phyloP scores from a whole-genome alignment of 2,113 vertebrate species.

The Serilophus lunatus region DNA sequence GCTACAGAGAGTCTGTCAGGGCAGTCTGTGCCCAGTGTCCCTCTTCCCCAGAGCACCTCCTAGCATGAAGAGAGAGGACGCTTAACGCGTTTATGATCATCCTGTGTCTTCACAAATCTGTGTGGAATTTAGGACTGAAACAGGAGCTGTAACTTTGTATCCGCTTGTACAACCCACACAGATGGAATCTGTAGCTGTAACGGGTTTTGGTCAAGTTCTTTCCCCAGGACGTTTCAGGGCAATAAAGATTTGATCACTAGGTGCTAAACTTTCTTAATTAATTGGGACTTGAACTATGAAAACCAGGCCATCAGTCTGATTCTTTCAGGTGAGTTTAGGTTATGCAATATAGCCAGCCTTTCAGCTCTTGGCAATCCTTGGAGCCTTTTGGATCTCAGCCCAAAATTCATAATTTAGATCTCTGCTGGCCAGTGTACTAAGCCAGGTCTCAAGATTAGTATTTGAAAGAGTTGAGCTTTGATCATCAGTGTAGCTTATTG shows the following conservation, averaged over 20 bases:
- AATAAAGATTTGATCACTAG: background rate
- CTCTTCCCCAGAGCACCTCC: background rate
- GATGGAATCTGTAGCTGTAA: background rate
- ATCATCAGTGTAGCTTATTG: background rate
- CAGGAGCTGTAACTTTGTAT: background rate
- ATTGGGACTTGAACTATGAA: background rate
- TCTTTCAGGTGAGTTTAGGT: background rate
- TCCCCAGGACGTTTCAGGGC: background rate
- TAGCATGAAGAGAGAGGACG: background rate
- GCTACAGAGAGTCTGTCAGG: background rate
- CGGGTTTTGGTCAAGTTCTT: background rate
- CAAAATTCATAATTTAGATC: background rate
- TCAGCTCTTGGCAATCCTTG: background rate
- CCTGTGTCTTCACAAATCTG: background rate
- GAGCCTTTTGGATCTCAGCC: background rate
- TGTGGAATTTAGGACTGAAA: background rate
- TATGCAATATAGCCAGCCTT: background rate
- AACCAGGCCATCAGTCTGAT: background rate
- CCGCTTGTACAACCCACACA: background rate
- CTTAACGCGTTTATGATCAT: rapidly evolving
- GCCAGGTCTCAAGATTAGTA: background rate
- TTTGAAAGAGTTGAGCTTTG: background rate
- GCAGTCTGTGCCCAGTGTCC: background rate
- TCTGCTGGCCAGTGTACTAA: background rate
- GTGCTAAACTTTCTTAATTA: background rate